Evolutionary conservation across 2,113 vertebrate genomes (phyloP), one percentile per base, ranked within the genome.

Genomic region (Sorex araneus): DNA sequence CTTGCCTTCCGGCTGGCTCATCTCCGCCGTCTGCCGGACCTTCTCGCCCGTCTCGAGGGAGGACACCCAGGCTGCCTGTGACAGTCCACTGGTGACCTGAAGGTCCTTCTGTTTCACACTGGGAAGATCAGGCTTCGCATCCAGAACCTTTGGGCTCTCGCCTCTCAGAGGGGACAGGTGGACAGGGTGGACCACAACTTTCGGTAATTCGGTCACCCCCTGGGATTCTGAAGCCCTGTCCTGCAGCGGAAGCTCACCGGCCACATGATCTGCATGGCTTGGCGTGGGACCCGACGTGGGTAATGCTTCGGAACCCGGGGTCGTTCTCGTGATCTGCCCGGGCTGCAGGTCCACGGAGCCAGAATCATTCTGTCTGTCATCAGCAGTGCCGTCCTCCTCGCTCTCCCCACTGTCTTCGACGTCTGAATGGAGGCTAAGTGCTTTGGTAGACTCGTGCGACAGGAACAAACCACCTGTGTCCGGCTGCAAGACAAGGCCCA

Each of bases 381-480:
- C 99, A 8, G 98, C 98, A 3, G 98, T 97, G 47, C 98, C 98
- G 66, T 99, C 99, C 21, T 99, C 99, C 16, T 99, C 99, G 13
- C 99, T 99, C 78, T 99, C 99, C 3, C 98, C 99, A 0, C 99
- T 99, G 89, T 99, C 99, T 73, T 99, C 99, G 0, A 95, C 97
- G 66, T 99, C 99, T 10, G 99, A 99, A 91, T 99, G 99, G 79
- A 98, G 97, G 45, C 98, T 98, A n/a, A 98, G 97, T 90, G 98
- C 98, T 98, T 99, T 99, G 92, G 99, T 98, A 0, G 99, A 99
- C 92, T 99, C 99, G 16, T 99, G 98, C 54, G 99, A 98, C 30
- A 99, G 92, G 50, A 98, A 98, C 69, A 99, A 97, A 32, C 98
- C 97, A 89, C 98, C 97, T 8, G 99, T 98, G 94, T 99, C 99